Evolutionary conservation across 2,888 invertebrate species (phyloP), one percentile per base, ranked within the genome.

Genomic region (Euzetes globulus): DNA sequence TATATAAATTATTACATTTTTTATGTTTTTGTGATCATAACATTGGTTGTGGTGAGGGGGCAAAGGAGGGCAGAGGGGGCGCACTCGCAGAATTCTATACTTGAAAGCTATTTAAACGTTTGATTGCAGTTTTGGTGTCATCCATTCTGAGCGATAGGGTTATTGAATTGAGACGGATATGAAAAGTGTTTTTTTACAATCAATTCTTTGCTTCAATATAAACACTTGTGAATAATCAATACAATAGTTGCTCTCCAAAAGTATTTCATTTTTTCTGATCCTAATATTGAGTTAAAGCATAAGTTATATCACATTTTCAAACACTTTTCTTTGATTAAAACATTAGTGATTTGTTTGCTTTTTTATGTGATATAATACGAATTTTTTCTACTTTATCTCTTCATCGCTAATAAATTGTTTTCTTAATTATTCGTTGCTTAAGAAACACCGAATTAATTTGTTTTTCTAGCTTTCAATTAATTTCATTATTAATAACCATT

Each of bases 341-440:
- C 50, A 50, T 50, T n/a, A 50, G n/a, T 50, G 50, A 50, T 50
- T 50, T 50, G 50, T 50, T 50, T 50, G 50, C 50, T n/a, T 50
- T 41, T 50, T 50, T n/a, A 19, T 50, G 5, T 50, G 50, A 50
- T 50, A n/a, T 50, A 50, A 19, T 19, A n/a, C 9, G 41, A 9
- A 41, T 50, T 50, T 50, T 50, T n/a, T 50, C 50, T n/a, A 9
- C 2, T 9, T 19, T 50, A 19, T 50, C 19, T 50, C 2, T 50
- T 19, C n/a, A 50, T 50, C 50, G 50, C n/a, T 50, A 50, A 50
- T 50, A 50, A 50, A 50, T 19, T 9, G 41, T 50, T 50, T 50
- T 50, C 19, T 9, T 50, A 19, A 50, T 4, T 50, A 50, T 50
- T 50, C 19, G 50, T 50, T 50, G 19, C 50, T 50, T 50, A 47